A percentile compares a stretch with the other conserved stretches of the same genome.
These are phyloP conservation scores for Macroteleia sp. DNA, from an alignment of 2,888 invertebrate species.

Conservation along the genomic window DNA sequence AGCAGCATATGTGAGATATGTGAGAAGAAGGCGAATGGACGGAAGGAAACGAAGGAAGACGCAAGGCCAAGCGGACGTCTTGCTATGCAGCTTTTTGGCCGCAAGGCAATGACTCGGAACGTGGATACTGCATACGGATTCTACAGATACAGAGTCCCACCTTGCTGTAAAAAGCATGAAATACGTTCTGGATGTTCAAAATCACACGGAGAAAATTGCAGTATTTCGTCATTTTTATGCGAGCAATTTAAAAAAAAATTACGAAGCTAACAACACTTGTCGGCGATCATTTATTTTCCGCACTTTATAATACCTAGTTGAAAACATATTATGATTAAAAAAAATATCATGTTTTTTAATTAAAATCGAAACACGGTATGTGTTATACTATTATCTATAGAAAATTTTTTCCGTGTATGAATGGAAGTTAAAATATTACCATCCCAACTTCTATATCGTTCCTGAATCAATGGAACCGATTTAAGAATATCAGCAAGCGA, in stretches of 20 bases:
- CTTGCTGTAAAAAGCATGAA: neutral
- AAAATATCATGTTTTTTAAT: too few species aligned
- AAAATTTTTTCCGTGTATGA: too few species aligned
- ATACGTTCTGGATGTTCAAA: neutral
- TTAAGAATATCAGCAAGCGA: constrained; percentile 88
- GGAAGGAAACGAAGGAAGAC: neutral
- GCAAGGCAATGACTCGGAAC: constrained; percentile 35
- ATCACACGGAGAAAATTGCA: neutral
- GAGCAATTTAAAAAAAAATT: too few species aligned
- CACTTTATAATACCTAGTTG: too few species aligned
- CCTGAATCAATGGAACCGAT: constrained; percentile 88
- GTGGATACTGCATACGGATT: neutral
- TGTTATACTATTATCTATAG: too few species aligned
- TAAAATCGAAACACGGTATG: too few species aligned
- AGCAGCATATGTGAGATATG: constrained; percentile 9
- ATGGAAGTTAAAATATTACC: constrained; percentile 83
- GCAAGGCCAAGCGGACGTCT: constrained; percentile 14
- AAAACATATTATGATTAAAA: too few species aligned
- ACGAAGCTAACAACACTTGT: too few species aligned
- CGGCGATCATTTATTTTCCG: too few species aligned
- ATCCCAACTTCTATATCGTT: constrained; percentile 85
- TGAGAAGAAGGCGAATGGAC: constrained; percentile 7
- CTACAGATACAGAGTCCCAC: neutral
- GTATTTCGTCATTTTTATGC: too few species aligned
- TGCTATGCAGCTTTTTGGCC: neutral